Evolutionary conservation across 2,113 vertebrate species (phyloP), one percentile per base, ranked within the genome.

Genomic region (Entelurus aequoreus): DNA sequence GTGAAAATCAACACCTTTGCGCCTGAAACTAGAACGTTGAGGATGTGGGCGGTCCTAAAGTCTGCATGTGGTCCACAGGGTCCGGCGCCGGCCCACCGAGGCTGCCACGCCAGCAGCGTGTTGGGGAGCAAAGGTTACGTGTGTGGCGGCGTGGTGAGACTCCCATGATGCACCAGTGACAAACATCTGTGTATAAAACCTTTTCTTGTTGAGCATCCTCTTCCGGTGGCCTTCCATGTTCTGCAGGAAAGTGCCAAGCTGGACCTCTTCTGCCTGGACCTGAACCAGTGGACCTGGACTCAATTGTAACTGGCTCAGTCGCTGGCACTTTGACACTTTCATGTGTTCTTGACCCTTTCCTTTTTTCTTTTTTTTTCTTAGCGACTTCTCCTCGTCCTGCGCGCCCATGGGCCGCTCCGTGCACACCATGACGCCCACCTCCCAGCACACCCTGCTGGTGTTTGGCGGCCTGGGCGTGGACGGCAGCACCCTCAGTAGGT

Each of bases 261-360:
- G 84, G 96, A 97, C 81, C 83, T 99, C 72, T 93, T 94, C 87
- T 94, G 87, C 81, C 88, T 99, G 69, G 94, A 98, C 86, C 88
- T 99, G 80, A 91, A 93, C 13, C 92, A 91, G 15, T 98, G 95
- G 95, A 92, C 88, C 48, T 99, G 96, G 96, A 94, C 92, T 81
- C 90, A 90, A 84, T 86, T 94, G 96, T 98, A 90, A 71, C 90
- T 19, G 37, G 12, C 7, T 16, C 8, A 35, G 28, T 28, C 3
- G 28, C 28, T 28, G 28, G 28, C 28, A 28, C 28, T 28, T 28
- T 28, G 28, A 28, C 28, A 28, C 28, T 3, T 28, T 4, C 3
- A 4, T 4, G 4, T 28, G 28, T 28, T 28, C 28, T 28, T 28
- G 2, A 28, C 28, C 28, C 28, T 28, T 28, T 28, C 2, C 28